Evolutionary conservation across 2,888 invertebrate species (phyloP).

Genomic region (Atethmia centrago): DNA sequence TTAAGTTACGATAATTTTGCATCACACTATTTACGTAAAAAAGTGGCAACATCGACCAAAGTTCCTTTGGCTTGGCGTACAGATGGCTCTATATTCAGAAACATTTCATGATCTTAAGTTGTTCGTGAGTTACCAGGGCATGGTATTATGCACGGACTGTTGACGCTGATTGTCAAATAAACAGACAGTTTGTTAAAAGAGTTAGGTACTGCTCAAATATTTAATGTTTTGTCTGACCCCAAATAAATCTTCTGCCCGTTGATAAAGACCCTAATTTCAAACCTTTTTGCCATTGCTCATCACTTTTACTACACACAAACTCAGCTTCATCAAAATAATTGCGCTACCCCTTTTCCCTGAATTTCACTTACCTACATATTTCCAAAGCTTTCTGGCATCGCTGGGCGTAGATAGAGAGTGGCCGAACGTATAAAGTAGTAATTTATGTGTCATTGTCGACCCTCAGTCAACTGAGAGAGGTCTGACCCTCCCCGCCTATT

Average conservation of each 20-base stretch:
- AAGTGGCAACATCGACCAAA: no score
- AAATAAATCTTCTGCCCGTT: slow-evolving; percentile 10
- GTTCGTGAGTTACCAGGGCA: no score
- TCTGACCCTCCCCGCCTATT: slow-evolving; percentile 77
- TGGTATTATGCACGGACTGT: not conserved
- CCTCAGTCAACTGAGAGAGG: slow-evolving; percentile 76
- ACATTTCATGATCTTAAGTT: no score
- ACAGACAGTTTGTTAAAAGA: not conserved
- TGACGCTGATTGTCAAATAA: slow-evolving; percentile 6
- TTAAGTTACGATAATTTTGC: no score
- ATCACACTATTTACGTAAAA: no score
- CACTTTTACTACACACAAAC: slow-evolving; percentile 30
- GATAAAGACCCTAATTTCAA: slow-evolving; percentile 33
- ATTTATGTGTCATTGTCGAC: slow-evolving; percentile 81
- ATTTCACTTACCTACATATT: slow-evolving; percentile 62
- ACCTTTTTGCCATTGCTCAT: slow-evolving; percentile 25
- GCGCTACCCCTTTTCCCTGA: slow-evolving; percentile 45
- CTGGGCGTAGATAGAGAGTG: slow-evolving; percentile 65
- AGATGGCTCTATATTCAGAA: no score
- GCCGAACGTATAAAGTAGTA: slow-evolving; percentile 79
- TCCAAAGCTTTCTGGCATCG: slow-evolving; percentile 57
- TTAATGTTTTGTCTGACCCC: not conserved
- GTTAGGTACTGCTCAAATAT: slow-evolving; percentile 9
- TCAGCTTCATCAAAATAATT: slow-evolving; percentile 48
- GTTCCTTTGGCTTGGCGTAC: no score